A percentile compares a stretch with the other conserved stretches of the same genome.
These are phyloP conservation scores for Dasypolia templi DNA, from an alignment of 2,888 invertebrate species.

Conservation along the genomic window DNA sequence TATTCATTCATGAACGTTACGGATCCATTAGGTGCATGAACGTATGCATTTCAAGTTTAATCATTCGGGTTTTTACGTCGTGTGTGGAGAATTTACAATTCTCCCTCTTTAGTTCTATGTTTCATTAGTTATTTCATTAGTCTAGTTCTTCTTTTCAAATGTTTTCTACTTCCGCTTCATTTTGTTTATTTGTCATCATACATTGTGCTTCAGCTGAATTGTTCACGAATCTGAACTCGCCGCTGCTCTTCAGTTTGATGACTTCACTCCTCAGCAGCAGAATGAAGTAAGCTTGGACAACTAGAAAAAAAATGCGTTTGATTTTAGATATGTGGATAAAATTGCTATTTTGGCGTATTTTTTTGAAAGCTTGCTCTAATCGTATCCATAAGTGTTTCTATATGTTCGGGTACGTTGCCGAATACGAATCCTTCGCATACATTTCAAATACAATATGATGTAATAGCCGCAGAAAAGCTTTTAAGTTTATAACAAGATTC, in stretches of 20 bases:
- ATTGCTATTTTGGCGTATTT: background rate
- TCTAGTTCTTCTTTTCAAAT: background rate
- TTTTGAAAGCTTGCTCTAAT: background rate
- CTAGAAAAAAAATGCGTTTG: slow-evolving; percentile 49
- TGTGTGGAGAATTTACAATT: background rate
- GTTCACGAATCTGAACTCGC: slow-evolving; percentile 46
- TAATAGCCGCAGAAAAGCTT: too few species aligned
- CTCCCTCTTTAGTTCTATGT: background rate
- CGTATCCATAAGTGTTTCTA: background rate
- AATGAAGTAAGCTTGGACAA: slow-evolving; percentile 53
- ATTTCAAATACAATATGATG: background rate
- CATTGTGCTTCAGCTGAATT: slow-evolving; percentile 45
- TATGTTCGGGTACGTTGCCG: background rate
- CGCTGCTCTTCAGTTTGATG: slow-evolving; percentile 43
- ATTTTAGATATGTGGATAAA: background rate
- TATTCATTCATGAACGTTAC: background rate
- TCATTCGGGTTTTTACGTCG: background rate
- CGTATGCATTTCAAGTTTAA: background rate
- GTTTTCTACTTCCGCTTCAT: background rate
- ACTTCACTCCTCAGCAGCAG: slow-evolving; percentile 62
- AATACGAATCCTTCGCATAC: background rate
- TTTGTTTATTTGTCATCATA: slow-evolving; percentile 9
- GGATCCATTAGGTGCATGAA: background rate
- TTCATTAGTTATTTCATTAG: too few species aligned
- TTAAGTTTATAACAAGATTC: too few species aligned